Conservation (phyloP, 2,113 vertebrate species). For the Calidris pugnax region DNA sequence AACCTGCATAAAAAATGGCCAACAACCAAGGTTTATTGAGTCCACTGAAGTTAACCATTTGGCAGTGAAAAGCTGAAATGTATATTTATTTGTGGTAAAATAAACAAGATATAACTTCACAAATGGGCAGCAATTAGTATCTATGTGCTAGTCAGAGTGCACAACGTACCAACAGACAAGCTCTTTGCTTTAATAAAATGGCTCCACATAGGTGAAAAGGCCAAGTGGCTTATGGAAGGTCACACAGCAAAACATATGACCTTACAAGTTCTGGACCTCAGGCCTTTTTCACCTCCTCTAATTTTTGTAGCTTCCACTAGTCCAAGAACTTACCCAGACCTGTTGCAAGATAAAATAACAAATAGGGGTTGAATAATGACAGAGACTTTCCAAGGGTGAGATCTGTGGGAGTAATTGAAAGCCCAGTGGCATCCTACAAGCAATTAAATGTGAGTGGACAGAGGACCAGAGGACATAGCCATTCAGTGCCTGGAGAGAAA, state of each 20-base stretch:
- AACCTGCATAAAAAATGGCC: not conserved
- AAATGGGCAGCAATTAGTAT: not conserved
- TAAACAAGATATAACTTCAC: not conserved
- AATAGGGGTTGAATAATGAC: not conserved
- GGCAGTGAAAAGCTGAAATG: not conserved
- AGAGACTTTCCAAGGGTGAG: not conserved
- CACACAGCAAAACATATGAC: not conserved
- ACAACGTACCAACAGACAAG: not conserved
- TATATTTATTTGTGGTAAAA: not conserved
- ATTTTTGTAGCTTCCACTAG: not conserved
- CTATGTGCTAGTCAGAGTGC: not conserved
- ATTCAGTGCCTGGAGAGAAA: fast-evolving
- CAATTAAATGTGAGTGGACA: not conserved
- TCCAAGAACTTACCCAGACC: not conserved
- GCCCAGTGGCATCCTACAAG: not conserved
- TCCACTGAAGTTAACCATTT: not conserved
- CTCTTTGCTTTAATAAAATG: not conserved
- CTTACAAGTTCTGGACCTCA: not conserved
- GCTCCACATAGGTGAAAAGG: fast-evolving
- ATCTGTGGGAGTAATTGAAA: not conserved
- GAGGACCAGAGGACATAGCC: not conserved
- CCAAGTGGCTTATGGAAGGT: not conserved
- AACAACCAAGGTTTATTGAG: not conserved
- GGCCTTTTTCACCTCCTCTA: not conserved
- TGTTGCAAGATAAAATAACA: not conserved